These are phyloP conservation scores for Lasiurus cinereus DNA, from an alignment of 2,113 vertebrate genomes.

Conservation along the genomic window DNA sequence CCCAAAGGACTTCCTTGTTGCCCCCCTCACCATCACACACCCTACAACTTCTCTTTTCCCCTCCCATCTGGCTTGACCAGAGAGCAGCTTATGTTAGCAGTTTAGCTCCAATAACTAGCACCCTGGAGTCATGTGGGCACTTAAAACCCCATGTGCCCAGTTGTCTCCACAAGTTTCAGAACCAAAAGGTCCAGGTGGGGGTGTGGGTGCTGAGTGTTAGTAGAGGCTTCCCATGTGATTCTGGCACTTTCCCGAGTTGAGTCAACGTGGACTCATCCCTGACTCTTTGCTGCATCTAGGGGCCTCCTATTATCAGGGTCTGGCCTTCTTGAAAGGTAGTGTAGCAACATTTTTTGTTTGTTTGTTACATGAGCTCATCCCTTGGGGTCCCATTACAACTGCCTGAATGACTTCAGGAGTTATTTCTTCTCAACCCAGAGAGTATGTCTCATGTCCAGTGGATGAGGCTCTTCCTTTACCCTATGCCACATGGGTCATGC, in stretches of 20 bases:
- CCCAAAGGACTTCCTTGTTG: neutral
- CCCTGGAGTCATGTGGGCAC: too few relatives aligned
- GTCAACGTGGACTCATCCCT: neutral
- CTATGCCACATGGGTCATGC: neutral
- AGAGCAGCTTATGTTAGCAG: neutral
- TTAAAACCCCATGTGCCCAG: neutral
- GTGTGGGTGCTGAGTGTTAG: too few relatives aligned
- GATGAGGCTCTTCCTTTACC: neutral
- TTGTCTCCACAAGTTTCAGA: neutral
- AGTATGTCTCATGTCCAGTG: neutral
- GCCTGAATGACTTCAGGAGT: neutral
- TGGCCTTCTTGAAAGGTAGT: neutral
- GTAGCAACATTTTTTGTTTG: neutral
- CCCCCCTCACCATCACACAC: neutral
- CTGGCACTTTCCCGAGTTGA: neutral
- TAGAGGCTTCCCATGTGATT: neutral
- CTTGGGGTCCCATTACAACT: neutral
- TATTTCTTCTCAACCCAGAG: neutral
- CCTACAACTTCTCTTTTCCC: neutral
- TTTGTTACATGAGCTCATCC: neutral
- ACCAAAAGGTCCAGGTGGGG: neutral
- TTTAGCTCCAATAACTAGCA: neutral
- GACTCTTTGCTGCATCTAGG: neutral
- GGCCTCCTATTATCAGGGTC: neutral
- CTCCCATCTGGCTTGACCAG: neutral